Evolutionary conservation across 2,888 invertebrate species (phyloP).

Genomic region (Morpho deidamia): DNA sequence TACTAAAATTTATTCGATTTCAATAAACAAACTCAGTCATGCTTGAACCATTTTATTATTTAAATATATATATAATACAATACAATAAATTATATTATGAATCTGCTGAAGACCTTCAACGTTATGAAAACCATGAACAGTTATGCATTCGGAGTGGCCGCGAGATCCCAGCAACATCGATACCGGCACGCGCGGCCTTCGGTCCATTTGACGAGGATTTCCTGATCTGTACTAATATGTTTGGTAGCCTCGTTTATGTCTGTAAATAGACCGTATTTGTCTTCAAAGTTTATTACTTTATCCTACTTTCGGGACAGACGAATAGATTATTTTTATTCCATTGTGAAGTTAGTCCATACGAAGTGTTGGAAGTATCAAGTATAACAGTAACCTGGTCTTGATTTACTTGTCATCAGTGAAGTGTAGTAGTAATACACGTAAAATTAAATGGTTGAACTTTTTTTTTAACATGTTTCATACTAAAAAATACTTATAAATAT

Average conservation of each 20-base stretch:
- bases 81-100: neutral
- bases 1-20: too few species aligned
- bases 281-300: neutral
- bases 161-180: slow-evolving; percentile 53
- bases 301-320: neutral
- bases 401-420: too few species aligned
- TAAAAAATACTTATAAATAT: too few species aligned
- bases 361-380: too few species aligned
- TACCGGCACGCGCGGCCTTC: slow-evolving; percentile 59
- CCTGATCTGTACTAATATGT: slow-evolving; percentile 67
- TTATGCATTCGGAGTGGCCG: slow-evolving; percentile 38
- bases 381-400: too few species aligned
- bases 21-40: too few species aligned
- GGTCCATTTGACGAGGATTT: slow-evolving; percentile 62
- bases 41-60: too few species aligned
- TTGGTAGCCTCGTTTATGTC: slow-evolving; percentile 42
- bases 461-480: too few species aligned
- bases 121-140: slow-evolving; percentile 29
- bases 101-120: slow-evolving; percentile 21
- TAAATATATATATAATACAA: too few species aligned
- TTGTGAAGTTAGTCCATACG: neutral
- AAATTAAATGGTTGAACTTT: too few species aligned
- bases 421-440: too few species aligned
- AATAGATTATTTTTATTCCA: neutral
- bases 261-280: slow-evolving; percentile 34